Percentiles rank a stretch among this genome's conserved stretches.
phyloP scores from a whole-genome alignment of 2,113 vertebrate species.

The cattle (Bos taurus) region DNA sequence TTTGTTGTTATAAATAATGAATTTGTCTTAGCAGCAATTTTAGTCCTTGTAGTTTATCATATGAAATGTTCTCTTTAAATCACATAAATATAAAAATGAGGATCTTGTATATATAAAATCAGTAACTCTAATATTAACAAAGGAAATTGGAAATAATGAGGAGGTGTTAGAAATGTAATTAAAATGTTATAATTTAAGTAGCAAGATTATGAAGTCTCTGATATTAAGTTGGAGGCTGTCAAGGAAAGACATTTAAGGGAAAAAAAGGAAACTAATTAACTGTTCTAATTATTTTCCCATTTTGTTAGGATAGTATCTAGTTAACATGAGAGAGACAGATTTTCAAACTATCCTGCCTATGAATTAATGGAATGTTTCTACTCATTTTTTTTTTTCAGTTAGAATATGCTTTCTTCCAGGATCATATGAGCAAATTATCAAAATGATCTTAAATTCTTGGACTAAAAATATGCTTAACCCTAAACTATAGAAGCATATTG shows the following conservation, averaged over 20 bases:
- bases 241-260: not conserved
- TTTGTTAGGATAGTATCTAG: not conserved
- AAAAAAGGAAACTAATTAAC: not conserved
- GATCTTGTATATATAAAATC: not conserved
- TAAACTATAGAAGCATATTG: not conserved
- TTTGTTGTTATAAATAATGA: no score
- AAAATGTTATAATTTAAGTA: not conserved
- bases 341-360: not conserved
- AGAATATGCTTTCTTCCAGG: not conserved
- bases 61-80: not conserved
- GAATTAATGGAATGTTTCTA: not conserved
- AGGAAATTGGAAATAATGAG: not conserved
- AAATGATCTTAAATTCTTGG: not conserved
- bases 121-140: not conserved
- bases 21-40: not conserved
- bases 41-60: not conserved
- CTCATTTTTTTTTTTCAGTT: not conserved
- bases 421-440: not conserved
- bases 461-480: not conserved
- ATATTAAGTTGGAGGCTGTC: not conserved
- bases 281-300: not conserved
- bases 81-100: not conserved
- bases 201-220: not conserved
- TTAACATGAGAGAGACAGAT: not conserved
- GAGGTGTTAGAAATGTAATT: not conserved